Percentiles rank a stretch among this genome's conserved stretches.
These are phyloP conservation scores for Ditula angustiorana DNA, from an alignment of 2,888 invertebrate genomes.

Conservation along the genomic window DNA sequence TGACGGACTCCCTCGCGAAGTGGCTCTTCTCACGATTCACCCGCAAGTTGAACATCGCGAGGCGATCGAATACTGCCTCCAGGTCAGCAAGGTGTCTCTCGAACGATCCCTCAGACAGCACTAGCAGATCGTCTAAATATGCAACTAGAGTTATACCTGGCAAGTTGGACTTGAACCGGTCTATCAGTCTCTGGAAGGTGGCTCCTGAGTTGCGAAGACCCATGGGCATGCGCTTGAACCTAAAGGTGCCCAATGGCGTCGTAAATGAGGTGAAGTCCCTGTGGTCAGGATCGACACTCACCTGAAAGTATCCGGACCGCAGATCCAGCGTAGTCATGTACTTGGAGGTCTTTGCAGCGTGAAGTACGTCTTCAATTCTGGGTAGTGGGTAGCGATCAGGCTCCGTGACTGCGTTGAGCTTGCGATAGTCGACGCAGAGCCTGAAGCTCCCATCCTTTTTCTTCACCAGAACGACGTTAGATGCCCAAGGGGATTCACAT, in stretches of 20 bases:
- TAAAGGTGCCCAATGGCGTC: not conserved
- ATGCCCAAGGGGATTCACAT: conserved; percentile 6
- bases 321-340: no score
- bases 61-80: conserved; percentile 45
- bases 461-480: no score
- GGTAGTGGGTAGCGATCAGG: not conserved
- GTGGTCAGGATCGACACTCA: not conserved
- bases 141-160: conserved; percentile 41
- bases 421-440: no score
- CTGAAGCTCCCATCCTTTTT: no score
- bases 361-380: no score
- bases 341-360: no score
- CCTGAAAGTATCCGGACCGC: not conserved
- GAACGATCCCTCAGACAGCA: conserved; percentile 46
- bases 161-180: conserved; percentile 44
- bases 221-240: conserved; percentile 16
- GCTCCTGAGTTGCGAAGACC: conserved; percentile 47
- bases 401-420: conserved; percentile 1
- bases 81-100: conserved; percentile 50
- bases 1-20: no score
- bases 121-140: conserved; percentile 49
- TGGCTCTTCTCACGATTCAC: no score
- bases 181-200: conserved; percentile 50
- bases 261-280: not conserved
- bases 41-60: conserved; percentile 41